These are phyloP conservation scores for Antigone vipio DNA, from an alignment of 2,113 vertebrate genomes.

Conservation along the genomic window DNA sequence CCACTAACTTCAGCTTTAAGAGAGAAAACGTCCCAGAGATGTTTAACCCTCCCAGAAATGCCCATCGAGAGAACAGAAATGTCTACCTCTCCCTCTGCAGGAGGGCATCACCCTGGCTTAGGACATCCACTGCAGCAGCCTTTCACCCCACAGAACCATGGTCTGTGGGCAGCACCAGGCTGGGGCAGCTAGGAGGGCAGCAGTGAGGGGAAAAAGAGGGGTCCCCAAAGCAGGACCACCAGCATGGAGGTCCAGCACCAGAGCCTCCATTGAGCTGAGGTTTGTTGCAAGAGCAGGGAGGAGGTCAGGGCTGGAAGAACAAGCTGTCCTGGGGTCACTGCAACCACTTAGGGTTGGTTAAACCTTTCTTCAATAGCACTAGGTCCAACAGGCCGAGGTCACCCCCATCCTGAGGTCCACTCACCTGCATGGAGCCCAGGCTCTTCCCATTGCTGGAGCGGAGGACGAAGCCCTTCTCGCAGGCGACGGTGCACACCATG, in stretches of 20 bases:
- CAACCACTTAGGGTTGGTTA: neutral
- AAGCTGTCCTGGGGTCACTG: neutral
- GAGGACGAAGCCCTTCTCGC: conserved; percentile 79
- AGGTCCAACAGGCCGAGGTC: rapidly evolving
- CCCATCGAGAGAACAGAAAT: neutral
- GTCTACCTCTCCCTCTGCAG: neutral
- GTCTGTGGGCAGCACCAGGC: neutral
- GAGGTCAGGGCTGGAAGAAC: neutral
- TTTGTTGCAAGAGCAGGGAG: neutral
- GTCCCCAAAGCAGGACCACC: neutral
- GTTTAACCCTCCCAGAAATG: neutral
- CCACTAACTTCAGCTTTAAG: neutral
- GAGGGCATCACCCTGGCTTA: neutral
- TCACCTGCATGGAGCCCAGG: conserved; percentile 77
- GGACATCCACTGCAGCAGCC: neutral
- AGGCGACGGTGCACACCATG: conserved; percentile 77
- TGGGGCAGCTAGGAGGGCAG: neutral
- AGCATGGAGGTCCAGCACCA: neutral
- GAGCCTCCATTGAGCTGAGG: neutral
- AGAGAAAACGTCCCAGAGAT: neutral
- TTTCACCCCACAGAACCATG: neutral
- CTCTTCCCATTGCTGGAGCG: conserved; percentile 67
- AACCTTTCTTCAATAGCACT: neutral
- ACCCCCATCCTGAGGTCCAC: neutral
- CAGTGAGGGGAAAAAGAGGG: neutral